phyloP scores from a whole-genome alignment of 53 echinoderm and acorn worm species.

The Hippasteria phrygiana region DNA sequence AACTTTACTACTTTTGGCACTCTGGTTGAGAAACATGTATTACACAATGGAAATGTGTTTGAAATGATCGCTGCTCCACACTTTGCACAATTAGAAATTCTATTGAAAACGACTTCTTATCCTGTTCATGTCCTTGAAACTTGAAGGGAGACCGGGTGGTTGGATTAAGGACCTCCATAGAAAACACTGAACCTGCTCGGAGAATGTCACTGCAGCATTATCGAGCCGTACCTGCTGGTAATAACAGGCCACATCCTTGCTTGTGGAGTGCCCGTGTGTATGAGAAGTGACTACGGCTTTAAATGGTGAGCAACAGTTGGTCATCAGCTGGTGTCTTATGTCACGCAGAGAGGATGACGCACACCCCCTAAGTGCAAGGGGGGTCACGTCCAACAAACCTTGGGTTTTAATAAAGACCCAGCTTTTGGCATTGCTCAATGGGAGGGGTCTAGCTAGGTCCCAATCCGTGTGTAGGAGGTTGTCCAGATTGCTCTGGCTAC shows the following conservation, averaged over 20 bases:
- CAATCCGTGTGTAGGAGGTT: too few relatives aligned
- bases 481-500: too few relatives aligned
- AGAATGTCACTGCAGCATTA: not conserved
- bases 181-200: not conserved
- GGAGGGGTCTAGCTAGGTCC: not conserved
- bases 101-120: not conserved
- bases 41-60: too few relatives aligned
- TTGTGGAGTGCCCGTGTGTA: not conserved
- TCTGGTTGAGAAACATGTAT: too few relatives aligned
- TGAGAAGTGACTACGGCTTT: conserved; percentile 37
- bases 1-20: too few relatives aligned
- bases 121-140: not conserved
- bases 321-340: conserved; percentile 57
- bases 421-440: not conserved
- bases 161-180: not conserved
- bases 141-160: not conserved
- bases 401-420: not conserved
- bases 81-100: not conserved
- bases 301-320: conserved; percentile 50
- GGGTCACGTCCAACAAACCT: not conserved
- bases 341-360: conserved; percentile 28
- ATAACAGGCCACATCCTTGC: conserved; percentile 47
- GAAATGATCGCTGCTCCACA: too few relatives aligned
- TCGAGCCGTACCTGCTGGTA: conserved; percentile 13
- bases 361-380: conserved; percentile 27